These are phyloP conservation scores for Drosophila ogumai DNA, from an alignment of 1,140 invertebrate species.

Conservation along the genomic window DNA sequence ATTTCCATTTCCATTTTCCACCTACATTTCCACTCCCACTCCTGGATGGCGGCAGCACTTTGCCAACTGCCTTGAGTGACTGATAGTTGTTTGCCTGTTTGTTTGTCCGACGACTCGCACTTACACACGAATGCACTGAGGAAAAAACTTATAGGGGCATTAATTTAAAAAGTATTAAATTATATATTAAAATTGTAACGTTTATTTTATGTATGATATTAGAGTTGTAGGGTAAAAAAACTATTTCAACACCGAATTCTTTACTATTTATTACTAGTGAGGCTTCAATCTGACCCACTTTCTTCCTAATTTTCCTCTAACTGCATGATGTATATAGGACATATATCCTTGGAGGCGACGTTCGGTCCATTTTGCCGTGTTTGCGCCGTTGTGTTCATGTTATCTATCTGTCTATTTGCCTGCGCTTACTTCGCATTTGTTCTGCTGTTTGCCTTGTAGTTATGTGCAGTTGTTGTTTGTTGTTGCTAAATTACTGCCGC, in stretches of 20 bases:
- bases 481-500: slow-evolving; percentile 74
- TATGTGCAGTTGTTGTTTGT: slow-evolving; percentile 70
- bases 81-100: slow-evolving; percentile 80
- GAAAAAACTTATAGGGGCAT: neutral
- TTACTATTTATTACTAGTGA: neutral
- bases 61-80: slow-evolving; percentile 80
- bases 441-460: slow-evolving; percentile 70
- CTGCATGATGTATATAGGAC: slow-evolving; percentile 14
- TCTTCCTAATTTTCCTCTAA: neutral
- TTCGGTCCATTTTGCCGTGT: slow-evolving; percentile 60
- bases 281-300: neutral
- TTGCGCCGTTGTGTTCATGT: slow-evolving; percentile 40
- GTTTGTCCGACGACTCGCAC: slow-evolving; percentile 58
- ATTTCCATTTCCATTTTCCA: slow-evolving; percentile 28
- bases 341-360: slow-evolving; percentile 46
- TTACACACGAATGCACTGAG: slow-evolving; percentile 14
- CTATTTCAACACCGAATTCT: no score
- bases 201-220: neutral
- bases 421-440: slow-evolving; percentile 71
- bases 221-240: neutral
- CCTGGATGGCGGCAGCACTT: slow-evolving; percentile 51
- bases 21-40: slow-evolving; percentile 18
- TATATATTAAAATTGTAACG: neutral
- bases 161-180: no score
- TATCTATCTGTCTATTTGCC: slow-evolving; percentile 53